Conservation (phyloP, 2,113 vertebrate species). For the Hepsetus odoe region DNA sequence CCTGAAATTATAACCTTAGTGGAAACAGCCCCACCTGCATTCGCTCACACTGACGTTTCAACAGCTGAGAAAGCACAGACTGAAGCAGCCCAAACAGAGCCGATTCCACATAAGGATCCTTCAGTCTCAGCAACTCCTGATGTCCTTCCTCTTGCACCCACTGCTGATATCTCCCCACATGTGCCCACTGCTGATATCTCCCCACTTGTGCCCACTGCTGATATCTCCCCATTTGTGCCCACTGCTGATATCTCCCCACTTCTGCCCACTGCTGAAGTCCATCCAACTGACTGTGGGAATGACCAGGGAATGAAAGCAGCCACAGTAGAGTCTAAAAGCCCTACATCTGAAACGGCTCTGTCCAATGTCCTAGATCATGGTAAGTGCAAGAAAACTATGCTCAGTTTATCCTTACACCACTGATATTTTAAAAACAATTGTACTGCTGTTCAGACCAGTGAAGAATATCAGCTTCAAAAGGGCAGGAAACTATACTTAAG, state of each 20-base stretch:
- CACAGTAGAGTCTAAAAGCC: background rate
- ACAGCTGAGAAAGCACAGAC: conserved; percentile 4
- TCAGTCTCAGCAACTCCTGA: background rate
- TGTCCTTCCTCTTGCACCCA: too few species aligned
- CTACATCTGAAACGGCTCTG: conserved; percentile 26
- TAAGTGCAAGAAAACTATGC: conserved; percentile 57
- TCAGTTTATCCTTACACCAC: background rate
- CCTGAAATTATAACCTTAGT: conserved; percentile 6
- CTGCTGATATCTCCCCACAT: conserved; percentile 60
- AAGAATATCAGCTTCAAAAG: too few species aligned
- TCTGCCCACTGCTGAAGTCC: too few species aligned
- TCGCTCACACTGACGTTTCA: conserved; percentile 36
- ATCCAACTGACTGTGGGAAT: conserved; percentile 67
- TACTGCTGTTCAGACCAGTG: too few species aligned
- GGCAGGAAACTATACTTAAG: too few species aligned
- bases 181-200: conserved; percentile 48
- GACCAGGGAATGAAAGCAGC: background rate
- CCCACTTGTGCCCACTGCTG: conserved; percentile 20
- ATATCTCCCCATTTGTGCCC: conserved; percentile 57
- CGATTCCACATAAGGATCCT: conserved; percentile 23
- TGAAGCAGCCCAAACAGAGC: conserved; percentile 55
- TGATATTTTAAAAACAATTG: too few species aligned
- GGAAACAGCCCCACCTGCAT: conserved; percentile 19
- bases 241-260: conserved; percentile 60
- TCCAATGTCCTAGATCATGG: conserved; percentile 61